Percentiles rank a stretch among this genome's conserved stretches.
These are phyloP conservation scores for Procavia capensis DNA, from an alignment of 2,113 vertebrate genomes.

Conservation along the genomic window DNA sequence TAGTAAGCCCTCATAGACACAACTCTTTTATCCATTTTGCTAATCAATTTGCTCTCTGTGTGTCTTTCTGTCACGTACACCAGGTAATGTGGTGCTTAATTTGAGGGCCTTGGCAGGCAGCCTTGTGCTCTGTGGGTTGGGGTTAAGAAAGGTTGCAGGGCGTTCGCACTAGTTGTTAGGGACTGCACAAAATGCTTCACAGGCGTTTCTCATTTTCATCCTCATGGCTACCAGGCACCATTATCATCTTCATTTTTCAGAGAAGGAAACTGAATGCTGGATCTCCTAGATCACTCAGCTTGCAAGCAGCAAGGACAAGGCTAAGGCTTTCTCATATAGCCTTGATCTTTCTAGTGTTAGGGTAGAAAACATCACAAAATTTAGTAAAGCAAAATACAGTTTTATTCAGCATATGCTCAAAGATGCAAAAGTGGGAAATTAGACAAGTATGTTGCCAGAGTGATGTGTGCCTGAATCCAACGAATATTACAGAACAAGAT, in stretches of 20 bases:
- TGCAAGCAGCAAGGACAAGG: background rate
- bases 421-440: too few relatives aligned
- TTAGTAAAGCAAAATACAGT: too few relatives aligned
- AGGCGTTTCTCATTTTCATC: background rate
- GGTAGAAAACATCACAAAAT: too few relatives aligned
- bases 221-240: background rate
- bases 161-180: background rate
- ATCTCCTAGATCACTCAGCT: background rate
- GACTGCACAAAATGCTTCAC: background rate
- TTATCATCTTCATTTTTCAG: background rate
- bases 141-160: background rate
- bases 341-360: background rate
- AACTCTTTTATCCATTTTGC: background rate
- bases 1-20: background rate
- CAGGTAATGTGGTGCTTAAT: background rate
- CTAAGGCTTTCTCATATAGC: background rate
- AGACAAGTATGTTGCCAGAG: too few relatives aligned
- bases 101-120: background rate
- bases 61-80: background rate
- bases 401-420: too few relatives aligned
- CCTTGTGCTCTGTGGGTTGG: background rate
- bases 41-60: background rate
- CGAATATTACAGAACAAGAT: too few relatives aligned
- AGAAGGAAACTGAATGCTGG: background rate
- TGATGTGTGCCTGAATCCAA: too few relatives aligned